Evolutionary conservation across 2,888 invertebrate species (phyloP), one percentile per base, ranked within the genome.

Genomic region (Plutella xylostella): DNA sequence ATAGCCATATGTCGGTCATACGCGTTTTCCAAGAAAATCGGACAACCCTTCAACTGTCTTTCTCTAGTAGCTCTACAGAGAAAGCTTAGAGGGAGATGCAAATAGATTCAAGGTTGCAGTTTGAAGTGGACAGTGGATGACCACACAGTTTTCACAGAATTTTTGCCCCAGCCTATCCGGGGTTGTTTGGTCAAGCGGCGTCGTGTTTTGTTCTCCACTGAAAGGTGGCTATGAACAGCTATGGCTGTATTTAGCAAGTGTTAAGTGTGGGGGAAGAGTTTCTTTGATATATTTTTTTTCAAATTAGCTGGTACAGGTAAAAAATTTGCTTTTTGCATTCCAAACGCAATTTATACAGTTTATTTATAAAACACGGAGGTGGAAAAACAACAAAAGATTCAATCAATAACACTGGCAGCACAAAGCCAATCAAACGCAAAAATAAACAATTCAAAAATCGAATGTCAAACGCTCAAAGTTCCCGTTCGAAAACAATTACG

Each of bases 401-500:
- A n/a, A n/a, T n/a, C n/a, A n/a, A n/a, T n/a, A n/a, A n/a, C n/a
- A n/a, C n/a, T n/a, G n/a, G n/a, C n/a, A n/a, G n/a, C n/a, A n/a
- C n/a, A n/a, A 5, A 39, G 25, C 17, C 39, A 39, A 39, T 39
- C 30, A 42, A 22, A 20, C 42, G 30, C n/a, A 6, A 40, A 28
- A 33, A 12, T 39, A 45, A 65, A 56, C 47, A 58, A 61, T 63
- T 61, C 60, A 63, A 60, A 60, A 57, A 59, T 60, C 62, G 67
- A 40, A 34, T 22, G n/a, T 20, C 22, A 9, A 22, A 35, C 17
- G 22, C 21, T 15, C 19, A 45, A 45, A 38, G 43, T 43, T 43
- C 25, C 37, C 41, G 68, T 74, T 68, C 62, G 68, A 72, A 82
- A 83, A 83, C 82, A 82, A 83, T 82, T 80, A 82, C 76, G 73